phyloP scores from a whole-genome alignment of 1,140 invertebrate species.

The Pseudomyrmex flavicornis region DNA sequence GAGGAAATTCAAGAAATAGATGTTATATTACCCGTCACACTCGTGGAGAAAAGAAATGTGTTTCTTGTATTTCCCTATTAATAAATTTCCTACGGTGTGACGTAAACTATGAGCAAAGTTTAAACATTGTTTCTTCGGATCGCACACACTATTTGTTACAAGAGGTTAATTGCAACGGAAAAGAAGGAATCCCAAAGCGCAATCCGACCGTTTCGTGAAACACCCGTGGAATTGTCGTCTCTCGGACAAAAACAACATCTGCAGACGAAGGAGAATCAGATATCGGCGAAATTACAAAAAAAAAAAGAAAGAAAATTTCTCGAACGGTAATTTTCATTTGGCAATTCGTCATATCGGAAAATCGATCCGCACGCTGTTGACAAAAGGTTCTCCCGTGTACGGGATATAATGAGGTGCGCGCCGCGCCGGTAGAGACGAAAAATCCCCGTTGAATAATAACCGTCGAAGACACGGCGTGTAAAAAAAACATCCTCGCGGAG shows the following conservation, averaged over 20 bases:
- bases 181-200: too few relatives aligned
- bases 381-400: not conserved
- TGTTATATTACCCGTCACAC: too few relatives aligned
- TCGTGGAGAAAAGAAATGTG: too few relatives aligned
- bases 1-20: not conserved
- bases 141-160: not conserved
- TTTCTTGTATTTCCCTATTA: too few relatives aligned
- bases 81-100: too few relatives aligned
- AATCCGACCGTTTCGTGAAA: too few relatives aligned
- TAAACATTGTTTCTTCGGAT: not conserved
- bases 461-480: not conserved
- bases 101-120: too few relatives aligned
- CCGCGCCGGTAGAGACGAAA: not conserved
- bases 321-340: slow-evolving; percentile 14
- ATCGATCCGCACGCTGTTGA: not conserved
- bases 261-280: slow-evolving; percentile 14
- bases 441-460: slow-evolving; percentile 17
- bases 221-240: not conserved
- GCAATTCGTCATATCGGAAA: slow-evolving; percentile 18
- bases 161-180: not conserved
- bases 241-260: slow-evolving; percentile 1
- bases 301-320: not conserved
- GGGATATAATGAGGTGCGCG: not conserved
- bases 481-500: not conserved
- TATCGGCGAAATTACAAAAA: slow-evolving; percentile 14